Conservation (phyloP, 2,888 invertebrate genomes). For the Trileptium ribeirensis region DNA sequence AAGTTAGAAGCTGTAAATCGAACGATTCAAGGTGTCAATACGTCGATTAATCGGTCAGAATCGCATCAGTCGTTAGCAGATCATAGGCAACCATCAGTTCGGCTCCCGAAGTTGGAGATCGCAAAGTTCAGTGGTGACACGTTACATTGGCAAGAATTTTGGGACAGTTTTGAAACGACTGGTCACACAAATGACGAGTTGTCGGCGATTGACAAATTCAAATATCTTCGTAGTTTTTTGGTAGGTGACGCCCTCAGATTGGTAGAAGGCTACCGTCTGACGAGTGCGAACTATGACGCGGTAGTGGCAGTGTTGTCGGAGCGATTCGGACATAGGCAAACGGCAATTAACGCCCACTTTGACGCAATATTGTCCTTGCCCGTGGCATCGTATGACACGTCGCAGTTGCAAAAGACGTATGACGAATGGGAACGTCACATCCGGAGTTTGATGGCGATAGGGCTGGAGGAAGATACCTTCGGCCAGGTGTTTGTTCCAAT, state of each 20-base stretch:
- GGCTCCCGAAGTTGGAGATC: background rate
- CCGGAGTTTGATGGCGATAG: background rate
- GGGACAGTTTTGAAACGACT: background rate
- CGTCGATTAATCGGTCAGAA: background rate
- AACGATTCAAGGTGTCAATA: background rate
- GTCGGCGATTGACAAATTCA: background rate
- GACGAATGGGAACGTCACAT: constrained; percentile 3
- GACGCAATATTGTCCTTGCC: background rate
- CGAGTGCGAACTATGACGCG: background rate
- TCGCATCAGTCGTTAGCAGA: too few relatives aligned
- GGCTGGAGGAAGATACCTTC: background rate
- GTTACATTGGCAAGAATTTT: background rate
- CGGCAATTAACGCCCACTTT: background rate
- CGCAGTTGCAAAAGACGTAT: background rate
- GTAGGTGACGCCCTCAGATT: background rate
- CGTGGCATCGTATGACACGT: background rate
- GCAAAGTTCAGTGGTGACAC: background rate
- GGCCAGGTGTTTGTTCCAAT: constrained; percentile 7
- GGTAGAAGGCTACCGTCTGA: background rate
- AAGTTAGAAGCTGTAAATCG: background rate
- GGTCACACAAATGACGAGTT: background rate
- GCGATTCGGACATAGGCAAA: background rate
- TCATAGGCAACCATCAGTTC: background rate
- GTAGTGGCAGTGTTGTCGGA: background rate
- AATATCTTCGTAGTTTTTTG: background rate